Percentiles rank a stretch among this genome's conserved stretches.
Conservation (phyloP, 1,140 invertebrate genomes). For the Maconellicoccus hirsutus region DNA sequence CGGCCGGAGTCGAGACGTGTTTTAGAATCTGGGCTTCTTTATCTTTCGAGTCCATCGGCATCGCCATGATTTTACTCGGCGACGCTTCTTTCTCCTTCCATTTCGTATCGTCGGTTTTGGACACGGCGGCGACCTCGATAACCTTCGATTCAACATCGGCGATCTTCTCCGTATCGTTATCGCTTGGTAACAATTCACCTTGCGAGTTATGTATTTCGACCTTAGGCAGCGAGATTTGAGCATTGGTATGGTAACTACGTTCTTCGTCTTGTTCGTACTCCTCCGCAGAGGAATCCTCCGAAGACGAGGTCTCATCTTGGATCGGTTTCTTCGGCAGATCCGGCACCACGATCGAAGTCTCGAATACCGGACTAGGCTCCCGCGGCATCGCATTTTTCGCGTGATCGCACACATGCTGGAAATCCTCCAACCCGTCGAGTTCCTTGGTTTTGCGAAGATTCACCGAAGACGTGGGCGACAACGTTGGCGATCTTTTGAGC, state of each 20-base stretch:
- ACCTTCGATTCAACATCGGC: neutral
- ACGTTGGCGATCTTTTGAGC: slow-evolving; percentile 33
- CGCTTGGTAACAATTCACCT: slow-evolving; percentile 48
- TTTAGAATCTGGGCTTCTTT: slow-evolving; percentile 9
- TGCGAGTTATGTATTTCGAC: slow-evolving; percentile 53
- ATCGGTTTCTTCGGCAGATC: slow-evolving; percentile 38
- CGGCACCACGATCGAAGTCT: slow-evolving; percentile 49
- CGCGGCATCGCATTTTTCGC: slow-evolving; percentile 35
- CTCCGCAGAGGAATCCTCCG: slow-evolving; percentile 22
- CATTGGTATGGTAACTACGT: slow-evolving; percentile 29
- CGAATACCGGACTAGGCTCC: slow-evolving; percentile 45
- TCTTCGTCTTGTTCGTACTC: slow-evolving; percentile 35
- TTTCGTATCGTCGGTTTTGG: neutral
- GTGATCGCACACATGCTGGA: slow-evolving; percentile 33
- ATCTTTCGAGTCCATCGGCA: neutral
- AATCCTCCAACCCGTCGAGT: slow-evolving; percentile 28
- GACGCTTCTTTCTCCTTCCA: neutral
- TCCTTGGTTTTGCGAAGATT: slow-evolving; percentile 30
- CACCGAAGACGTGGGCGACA: slow-evolving; percentile 27
- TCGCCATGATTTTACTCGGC: neutral
- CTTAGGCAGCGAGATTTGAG: slow-evolving; percentile 36
- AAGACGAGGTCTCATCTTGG: slow-evolving; percentile 25
- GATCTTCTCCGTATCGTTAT: slow-evolving; percentile 38
- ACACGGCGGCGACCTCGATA: neutral
- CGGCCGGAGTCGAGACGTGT: slow-evolving; percentile 29